These are phyloP conservation scores for Vulpes ferrilata DNA, from an alignment of 2,113 vertebrate species.

Conservation along the genomic window DNA sequence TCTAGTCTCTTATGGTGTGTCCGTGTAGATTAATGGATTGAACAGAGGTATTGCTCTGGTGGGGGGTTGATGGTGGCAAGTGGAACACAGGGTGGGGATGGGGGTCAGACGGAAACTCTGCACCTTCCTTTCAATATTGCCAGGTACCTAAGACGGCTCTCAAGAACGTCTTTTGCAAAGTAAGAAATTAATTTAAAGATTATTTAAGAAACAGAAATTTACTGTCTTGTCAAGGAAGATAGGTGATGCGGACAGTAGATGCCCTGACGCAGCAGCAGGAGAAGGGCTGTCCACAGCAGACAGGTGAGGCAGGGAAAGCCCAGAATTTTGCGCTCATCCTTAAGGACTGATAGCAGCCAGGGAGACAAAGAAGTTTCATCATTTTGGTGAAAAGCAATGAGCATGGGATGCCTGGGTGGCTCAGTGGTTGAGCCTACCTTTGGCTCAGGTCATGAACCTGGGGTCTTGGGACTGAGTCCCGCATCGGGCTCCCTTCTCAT, in stretches of 20 bases:
- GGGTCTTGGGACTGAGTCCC: no score
- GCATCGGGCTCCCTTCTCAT: no score
- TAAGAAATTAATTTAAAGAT: background rate
- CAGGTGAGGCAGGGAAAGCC: background rate
- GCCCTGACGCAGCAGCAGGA: background rate
- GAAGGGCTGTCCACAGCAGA: background rate
- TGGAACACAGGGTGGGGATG: no score
- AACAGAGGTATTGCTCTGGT: background rate
- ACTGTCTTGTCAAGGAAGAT: background rate
- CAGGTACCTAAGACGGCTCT: background rate
- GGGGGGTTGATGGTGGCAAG: background rate
- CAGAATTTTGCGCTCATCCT: background rate
- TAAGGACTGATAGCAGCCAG: background rate
- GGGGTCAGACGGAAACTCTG: background rate
- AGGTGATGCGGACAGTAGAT: background rate
- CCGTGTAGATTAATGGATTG: background rate
- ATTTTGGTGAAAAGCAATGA: background rate
- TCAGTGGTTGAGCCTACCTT: no score
- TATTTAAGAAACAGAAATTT: background rate
- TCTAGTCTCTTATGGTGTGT: background rate
- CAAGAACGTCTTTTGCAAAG: background rate
- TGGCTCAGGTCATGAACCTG: no score
- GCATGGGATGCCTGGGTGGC: no score
- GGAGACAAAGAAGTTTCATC: background rate
- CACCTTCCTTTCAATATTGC: background rate